Conservation (phyloP, 2,888 invertebrate species). For the Drosophila limbata region DNA sequence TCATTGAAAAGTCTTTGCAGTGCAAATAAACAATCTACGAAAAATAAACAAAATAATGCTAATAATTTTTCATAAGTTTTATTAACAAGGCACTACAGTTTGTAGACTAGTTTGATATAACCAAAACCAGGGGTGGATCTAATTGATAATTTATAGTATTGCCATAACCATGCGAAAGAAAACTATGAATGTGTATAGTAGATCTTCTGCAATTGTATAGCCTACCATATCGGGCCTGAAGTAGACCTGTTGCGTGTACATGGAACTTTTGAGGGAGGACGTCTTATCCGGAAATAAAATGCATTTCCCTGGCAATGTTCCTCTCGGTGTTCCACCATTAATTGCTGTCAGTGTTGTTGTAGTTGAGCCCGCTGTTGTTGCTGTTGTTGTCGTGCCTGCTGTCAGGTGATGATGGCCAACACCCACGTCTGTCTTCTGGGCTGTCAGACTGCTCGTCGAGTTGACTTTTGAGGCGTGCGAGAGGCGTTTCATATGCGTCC, state of each 20-base stretch:
- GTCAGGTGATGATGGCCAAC: conserved; percentile 67
- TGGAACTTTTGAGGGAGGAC: conserved; percentile 78
- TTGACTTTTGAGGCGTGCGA: conserved; percentile 84
- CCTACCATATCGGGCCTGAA: conserved; percentile 83
- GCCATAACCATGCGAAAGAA: conserved; percentile 72
- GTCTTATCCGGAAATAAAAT: conserved; percentile 80
- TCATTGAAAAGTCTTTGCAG: conserved; percentile 8
- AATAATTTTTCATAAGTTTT: not conserved
- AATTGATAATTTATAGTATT: conserved; percentile 14
- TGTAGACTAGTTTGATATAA: conserved; percentile 18
- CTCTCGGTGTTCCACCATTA: conserved; percentile 31
- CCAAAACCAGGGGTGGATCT: conserved; percentile 46
- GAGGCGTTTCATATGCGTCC: conserved; percentile 85
- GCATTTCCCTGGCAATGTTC: conserved; percentile 72
- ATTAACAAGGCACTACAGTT: conserved; percentile 12
- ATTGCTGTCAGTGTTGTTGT: conserved; percentile 41
- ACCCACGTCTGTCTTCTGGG: conserved; percentile 81
- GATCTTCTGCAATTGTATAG: conserved; percentile 50
- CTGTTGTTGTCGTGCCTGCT: conserved; percentile 26
- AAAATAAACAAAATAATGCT: conserved; percentile 10
- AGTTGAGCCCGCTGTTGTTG: conserved; percentile 32
- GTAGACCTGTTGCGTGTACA: conserved; percentile 81
- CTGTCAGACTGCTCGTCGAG: conserved; percentile 83
- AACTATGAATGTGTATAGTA: conserved; percentile 34
- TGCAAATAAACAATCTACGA: conserved; percentile 18